Percentiles rank a stretch among this genome's conserved stretches.
phyloP scores from a whole-genome alignment of 1,140 invertebrate species.

The Nylanderia fulva region DNA sequence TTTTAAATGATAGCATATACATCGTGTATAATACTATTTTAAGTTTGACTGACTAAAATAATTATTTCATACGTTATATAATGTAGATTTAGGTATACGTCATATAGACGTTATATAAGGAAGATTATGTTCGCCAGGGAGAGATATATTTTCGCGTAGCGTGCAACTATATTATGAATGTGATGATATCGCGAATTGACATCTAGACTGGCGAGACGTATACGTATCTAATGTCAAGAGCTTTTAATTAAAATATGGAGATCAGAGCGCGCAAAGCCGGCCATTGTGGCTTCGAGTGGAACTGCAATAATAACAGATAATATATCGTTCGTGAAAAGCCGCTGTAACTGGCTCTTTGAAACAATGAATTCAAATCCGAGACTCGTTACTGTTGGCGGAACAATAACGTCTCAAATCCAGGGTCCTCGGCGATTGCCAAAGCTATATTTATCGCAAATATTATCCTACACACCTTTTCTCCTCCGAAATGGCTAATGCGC shows the following conservation, averaged over 20 bases:
- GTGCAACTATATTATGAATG: conserved; percentile 15
- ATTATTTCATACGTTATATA: not conserved
- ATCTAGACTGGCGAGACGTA: conserved; percentile 35
- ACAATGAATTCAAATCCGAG: conserved; percentile 83
- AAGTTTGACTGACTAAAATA: not conserved
- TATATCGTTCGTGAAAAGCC: conserved; percentile 79
- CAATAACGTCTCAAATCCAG: conserved; percentile 77
- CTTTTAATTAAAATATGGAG: conserved; percentile 85
- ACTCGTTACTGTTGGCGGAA: conserved; percentile 78
- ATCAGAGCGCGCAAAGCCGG: conserved; percentile 79
- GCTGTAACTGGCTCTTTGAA: conserved; percentile 79
- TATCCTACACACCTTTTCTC: conserved; percentile 38
- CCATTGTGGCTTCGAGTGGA: conserved; percentile 80
- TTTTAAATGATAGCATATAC: not conserved
- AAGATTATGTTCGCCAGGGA: not conserved
- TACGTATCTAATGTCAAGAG: conserved; percentile 65
- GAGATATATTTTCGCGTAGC: conserved; percentile 5
- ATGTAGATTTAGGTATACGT: not conserved
- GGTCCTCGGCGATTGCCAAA: conserved; percentile 30
- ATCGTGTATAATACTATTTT: not conserved
- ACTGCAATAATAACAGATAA: conserved; percentile 85
- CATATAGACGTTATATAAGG: not conserved
- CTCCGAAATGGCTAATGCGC: conserved; percentile 22
- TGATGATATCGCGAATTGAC: conserved; percentile 39
- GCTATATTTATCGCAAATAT: conserved; percentile 51